A percentile compares a stretch with the other conserved stretches of the same genome.
phyloP scores from a whole-genome alignment of 2,113 vertebrate genomes.

The Grammomys surdaster region DNA sequence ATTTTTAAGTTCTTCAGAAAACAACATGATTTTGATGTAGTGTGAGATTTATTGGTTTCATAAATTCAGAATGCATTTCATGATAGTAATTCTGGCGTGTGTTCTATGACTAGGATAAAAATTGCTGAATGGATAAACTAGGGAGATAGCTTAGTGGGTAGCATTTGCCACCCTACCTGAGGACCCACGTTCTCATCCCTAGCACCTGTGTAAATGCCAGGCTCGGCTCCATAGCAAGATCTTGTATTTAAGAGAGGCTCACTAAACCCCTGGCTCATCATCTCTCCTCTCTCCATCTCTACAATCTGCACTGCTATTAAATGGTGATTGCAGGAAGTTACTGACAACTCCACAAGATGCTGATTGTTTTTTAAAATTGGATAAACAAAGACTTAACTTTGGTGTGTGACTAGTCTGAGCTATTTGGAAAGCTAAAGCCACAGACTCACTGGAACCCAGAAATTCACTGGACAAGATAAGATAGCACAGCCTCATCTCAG shows the following conservation, averaged over 20 bases:
- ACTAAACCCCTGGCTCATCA: background rate
- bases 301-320: background rate
- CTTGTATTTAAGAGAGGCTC: background rate
- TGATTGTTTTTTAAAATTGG: background rate
- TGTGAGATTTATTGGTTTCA: conserved; percentile 18
- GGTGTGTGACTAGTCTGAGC: background rate
- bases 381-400: background rate
- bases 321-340: background rate
- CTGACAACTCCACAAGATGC: conserved; percentile 21
- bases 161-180: background rate
- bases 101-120: conserved; percentile 53
- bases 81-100: background rate
- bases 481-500: background rate
- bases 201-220: background rate
- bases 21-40: conserved; percentile 39
- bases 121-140: background rate
- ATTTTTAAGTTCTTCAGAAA: background rate
- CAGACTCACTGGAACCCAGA: background rate
- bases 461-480: background rate
- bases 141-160: background rate
- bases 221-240: background rate
- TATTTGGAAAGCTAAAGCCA: background rate
- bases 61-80: conserved; percentile 34
- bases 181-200: background rate
- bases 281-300: background rate